Base-by-base conservation (phyloP, 2,888 invertebrate genomes). In the Nymphalis c-album region DNA sequence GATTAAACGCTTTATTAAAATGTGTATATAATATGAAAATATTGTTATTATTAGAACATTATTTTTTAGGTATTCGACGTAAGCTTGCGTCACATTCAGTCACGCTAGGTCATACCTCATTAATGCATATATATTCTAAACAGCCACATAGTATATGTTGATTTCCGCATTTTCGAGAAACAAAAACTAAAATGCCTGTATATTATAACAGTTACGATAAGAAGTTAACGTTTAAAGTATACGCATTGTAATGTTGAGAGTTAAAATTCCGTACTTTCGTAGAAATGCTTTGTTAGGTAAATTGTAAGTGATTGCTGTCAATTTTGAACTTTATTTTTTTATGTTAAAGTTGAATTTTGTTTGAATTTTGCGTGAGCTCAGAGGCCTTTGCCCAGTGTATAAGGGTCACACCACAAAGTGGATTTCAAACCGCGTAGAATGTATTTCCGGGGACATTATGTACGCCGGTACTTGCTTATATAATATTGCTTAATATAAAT, bases 361-460 rank as follows among this genome's bases (percentile, higher is more conserved):
- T 60, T 63, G 64, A 53, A 13, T 58, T 51, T 51, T 60, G 55
- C 61, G 70, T 68, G 71, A 74, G 75, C 73, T 77, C 74, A 45
- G 59, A 73, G 69, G 72, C 72, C 76, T 76, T 76, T 77, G 74
- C 74, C 66, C 74, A 51, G 67, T 55, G 26, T 74, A 74, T 71
- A 73, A 75, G 75, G 81, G 80, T 80, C 78, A 78, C 73, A 74
- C 82, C 82, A 73, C 83, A 84, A 85, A 86, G 80, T 84, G 81
- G 80, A 85, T 85, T 85, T 79, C 78, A 78, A 84, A 85, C 84
- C 83, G 75, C 84, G 74, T 76, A 78, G 81, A 81, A 84, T 83
- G 81, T 83, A 80, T 83, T 83, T 85, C 84, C 84, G 78, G 72
- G 62, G 73, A 63, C 70, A 59, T 58, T 64, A 69, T 60, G 51